A percentile compares a stretch with the other conserved stretches of the same genome.
These are phyloP conservation scores for Subacronicta megacephala DNA, from an alignment of 2,888 invertebrate species.

Conservation along the genomic window DNA sequence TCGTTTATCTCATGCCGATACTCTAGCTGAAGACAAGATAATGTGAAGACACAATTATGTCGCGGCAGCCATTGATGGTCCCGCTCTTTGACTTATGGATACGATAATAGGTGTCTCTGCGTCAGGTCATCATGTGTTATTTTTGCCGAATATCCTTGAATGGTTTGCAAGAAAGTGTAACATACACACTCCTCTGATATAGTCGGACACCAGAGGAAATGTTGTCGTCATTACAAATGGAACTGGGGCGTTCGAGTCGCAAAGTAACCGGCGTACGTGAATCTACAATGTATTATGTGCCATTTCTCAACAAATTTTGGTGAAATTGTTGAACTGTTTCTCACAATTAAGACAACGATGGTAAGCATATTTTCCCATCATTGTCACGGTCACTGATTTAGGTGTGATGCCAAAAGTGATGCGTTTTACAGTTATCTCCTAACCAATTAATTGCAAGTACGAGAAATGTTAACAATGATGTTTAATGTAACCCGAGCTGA, in stretches of 20 bases:
- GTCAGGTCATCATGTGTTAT: too few species aligned
- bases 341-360: slow-evolving; percentile 36
- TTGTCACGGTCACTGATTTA: slow-evolving; percentile 12
- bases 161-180: neutral
- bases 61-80: too few species aligned
- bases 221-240: neutral
- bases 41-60: too few species aligned
- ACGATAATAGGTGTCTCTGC: too few species aligned
- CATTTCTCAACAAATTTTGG: slow-evolving; percentile 43
- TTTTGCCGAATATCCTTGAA: neutral
- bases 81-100: too few species aligned
- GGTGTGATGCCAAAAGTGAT: slow-evolving; percentile 27
- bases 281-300: slow-evolving; percentile 13
- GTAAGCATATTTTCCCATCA: slow-evolving; percentile 37
- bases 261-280: slow-evolving; percentile 9
- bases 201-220: slow-evolving; percentile 4
- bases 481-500: too few species aligned
- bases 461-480: too few species aligned
- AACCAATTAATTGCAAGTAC: slow-evolving; percentile 18
- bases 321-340: slow-evolving; percentile 41
- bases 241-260: slow-evolving; percentile 38
- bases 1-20: too few species aligned
- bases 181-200: too few species aligned
- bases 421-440: slow-evolving; percentile 19
- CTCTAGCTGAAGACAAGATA: too few species aligned